Conservation (phyloP, 2,888 invertebrate species). For the Autographa gamma region DNA sequence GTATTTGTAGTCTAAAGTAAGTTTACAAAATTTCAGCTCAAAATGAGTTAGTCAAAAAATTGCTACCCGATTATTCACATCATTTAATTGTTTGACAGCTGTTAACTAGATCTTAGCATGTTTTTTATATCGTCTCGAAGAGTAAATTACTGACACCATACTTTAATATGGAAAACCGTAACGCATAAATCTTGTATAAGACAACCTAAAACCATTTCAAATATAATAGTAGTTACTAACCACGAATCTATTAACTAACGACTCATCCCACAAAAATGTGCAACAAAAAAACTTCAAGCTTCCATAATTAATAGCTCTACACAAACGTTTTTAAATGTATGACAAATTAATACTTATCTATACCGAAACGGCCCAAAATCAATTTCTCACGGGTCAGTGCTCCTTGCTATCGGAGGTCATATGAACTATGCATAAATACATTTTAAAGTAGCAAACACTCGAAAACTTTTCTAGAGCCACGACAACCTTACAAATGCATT, state of each 20-base stretch:
- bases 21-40: too few relatives aligned
- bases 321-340: conserved; percentile 56
- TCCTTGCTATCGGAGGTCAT: conserved; percentile 70
- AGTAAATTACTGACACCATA: too few relatives aligned
- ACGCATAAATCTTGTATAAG: background rate
- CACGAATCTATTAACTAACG: background rate
- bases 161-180: background rate
- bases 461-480: conserved; percentile 60
- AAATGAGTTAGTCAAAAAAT: too few relatives aligned
- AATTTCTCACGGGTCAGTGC: conserved; percentile 76
- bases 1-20: too few relatives aligned
- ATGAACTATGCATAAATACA: conserved; percentile 79
- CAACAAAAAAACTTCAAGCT: conserved; percentile 26
- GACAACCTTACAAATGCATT: conserved; percentile 40
- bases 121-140: too few relatives aligned
- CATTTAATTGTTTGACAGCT: too few relatives aligned
- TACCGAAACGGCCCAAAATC: conserved; percentile 70
- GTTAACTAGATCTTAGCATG: too few relatives aligned
- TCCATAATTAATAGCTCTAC: conserved; percentile 44
- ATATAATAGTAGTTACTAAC: too few relatives aligned
- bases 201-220: too few relatives aligned
- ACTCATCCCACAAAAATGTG: conserved; percentile 11
- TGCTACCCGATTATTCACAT: too few relatives aligned
- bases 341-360: conserved; percentile 65
- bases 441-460: conserved; percentile 70